Evolutionary conservation across 2,888 invertebrate genomes (phyloP), one percentile per base, ranked within the genome.

Genomic region (Marronus borbonicus): DNA sequence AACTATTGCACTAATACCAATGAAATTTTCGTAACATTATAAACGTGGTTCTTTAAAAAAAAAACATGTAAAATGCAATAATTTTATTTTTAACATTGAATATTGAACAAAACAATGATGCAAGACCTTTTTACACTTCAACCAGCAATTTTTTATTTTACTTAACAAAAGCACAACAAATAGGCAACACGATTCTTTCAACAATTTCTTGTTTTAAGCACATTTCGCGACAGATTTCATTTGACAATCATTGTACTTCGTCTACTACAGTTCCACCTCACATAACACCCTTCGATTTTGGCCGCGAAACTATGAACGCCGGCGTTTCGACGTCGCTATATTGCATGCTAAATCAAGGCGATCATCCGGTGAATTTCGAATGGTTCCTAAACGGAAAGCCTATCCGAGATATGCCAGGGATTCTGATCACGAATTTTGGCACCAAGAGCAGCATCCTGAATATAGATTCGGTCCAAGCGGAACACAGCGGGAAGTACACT

Each of bases 401-500:
- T 52, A 89, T 93, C 80, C 90, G 90, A 81, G 87, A 91, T 83
- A 88, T 89, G 68, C 82, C 84, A 28, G 90, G 85, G 70, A 36
- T 78, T 60, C 39, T 76, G 62, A 58, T 78, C 24, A 78, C 58
- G 14, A 39, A 55, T 75, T 78, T 76, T 68, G 76, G 77, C 52
- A 65, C 69, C 28, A 77, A 76, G 14, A 79, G 76, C 68, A 94
- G 94, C 87, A 92, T 93, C 78, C 88, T 95, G 62, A 93, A 92
- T 78, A 94, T 95, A 85, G 94, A 94, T 83, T 91, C 93, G 14
- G 94, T 95, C 65, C 92, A 92, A 72, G 93, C 93, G 66, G 91
- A 92, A 82, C 95, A 95, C 87, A 92, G 92, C 80, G 96, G 96
- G 83, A 90, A 92, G 78, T 96, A 94, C 85, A 93, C 94, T 82